A percentile compares a stretch with the other conserved stretches of the same genome.
Conservation (phyloP, 2,797 vertebrate species). For the Cuculus canorus region DNA sequence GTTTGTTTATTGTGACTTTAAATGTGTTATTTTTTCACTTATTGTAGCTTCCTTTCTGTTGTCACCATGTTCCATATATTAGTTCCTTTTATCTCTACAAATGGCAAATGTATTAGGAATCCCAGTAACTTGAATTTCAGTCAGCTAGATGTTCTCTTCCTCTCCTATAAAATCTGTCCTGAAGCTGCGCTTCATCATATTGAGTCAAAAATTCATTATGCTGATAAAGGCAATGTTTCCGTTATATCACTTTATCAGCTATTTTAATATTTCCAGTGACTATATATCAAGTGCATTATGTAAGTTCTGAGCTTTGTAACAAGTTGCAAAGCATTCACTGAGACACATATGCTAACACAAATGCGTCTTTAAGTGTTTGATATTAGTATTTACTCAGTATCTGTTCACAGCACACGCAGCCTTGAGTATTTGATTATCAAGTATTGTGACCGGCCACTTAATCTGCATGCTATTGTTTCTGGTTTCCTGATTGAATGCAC, state of each 20-base stretch:
- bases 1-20: slow-evolving; percentile 31
- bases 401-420: neutral
- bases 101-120: neutral
- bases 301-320: slow-evolving; percentile 19
- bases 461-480: slow-evolving; percentile 52
- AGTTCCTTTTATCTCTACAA: neutral
- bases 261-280: neutral
- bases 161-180: neutral
- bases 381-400: slow-evolving; percentile 18
- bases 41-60: neutral
- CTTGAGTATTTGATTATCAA: slow-evolving; percentile 37
- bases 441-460: slow-evolving; percentile 48
- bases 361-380: neutral
- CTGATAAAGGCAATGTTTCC: neutral
- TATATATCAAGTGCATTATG: neutral
- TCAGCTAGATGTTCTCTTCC: neutral
- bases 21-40: neutral
- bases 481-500: slow-evolving; percentile 56
- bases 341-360: neutral
- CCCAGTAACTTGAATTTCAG: neutral
- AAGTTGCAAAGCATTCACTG: slow-evolving; percentile 11
- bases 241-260: neutral
- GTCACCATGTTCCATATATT: neutral
- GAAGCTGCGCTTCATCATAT: neutral
- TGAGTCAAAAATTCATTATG: neutral